Evolutionary conservation across 1,140 invertebrate species (phyloP).

Genomic region (Campoletis sonorensis): DNA sequence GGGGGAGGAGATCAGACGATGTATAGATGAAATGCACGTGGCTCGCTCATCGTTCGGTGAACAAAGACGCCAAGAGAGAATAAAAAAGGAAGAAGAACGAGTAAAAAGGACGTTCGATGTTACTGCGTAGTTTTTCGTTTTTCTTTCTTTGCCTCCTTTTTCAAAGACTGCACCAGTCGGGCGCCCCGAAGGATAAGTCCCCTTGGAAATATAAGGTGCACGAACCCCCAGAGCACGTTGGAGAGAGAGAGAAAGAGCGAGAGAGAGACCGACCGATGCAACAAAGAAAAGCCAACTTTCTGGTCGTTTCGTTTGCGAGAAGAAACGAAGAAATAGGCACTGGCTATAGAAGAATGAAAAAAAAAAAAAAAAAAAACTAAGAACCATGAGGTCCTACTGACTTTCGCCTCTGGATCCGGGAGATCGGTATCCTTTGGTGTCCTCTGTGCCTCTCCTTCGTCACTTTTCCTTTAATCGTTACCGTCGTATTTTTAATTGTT

Average conservation of each 20-base stretch:
- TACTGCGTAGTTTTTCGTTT: neutral
- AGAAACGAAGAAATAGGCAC: neutral
- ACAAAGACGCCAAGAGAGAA: slow-evolving; percentile 45
- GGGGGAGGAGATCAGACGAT: slow-evolving; percentile 39
- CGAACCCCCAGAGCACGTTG: neutral
- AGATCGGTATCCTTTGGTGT: neutral
- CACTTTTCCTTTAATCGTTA: neutral
- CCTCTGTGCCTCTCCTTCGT: neutral
- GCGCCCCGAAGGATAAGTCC: neutral
- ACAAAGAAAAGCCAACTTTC: neutral
- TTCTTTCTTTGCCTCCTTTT: neutral
- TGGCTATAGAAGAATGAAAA: neutral
- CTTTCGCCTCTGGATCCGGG: slow-evolving; percentile 1
- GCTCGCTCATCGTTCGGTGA: slow-evolving; percentile 24
- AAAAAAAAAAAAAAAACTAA: neutral
- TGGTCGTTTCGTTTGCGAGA: neutral
- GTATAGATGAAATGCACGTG: slow-evolving; percentile 26
- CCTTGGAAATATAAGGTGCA: slow-evolving; percentile 13
- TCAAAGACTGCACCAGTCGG: neutral
- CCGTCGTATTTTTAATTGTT: neutral
- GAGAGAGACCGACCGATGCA: neutral
- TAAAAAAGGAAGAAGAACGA: slow-evolving; percentile 45
- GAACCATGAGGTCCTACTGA: neutral
- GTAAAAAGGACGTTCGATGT: slow-evolving; percentile 30
- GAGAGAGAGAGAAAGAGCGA: slow-evolving; percentile 13